Percentiles rank a stretch among this genome's conserved stretches.
Evolutionary conservation across 2,113 vertebrate species (phyloP).

Genomic region (Cacatua alba): DNA sequence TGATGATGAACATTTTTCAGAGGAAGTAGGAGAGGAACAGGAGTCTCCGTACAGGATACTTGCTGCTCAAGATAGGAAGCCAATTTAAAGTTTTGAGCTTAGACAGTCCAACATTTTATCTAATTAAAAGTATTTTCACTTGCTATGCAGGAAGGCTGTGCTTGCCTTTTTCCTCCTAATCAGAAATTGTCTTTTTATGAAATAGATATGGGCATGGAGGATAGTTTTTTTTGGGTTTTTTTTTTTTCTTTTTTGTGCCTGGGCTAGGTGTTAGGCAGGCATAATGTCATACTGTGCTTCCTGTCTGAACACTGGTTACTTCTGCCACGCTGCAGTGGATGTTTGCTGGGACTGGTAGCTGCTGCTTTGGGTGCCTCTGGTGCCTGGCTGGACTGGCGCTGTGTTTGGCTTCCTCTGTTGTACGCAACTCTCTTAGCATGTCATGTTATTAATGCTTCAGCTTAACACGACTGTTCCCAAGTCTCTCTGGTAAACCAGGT

Average conservation of each 20-base stretch:
- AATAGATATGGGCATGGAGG: neutral
- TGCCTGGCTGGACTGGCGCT: neutral
- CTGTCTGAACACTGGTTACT: neutral
- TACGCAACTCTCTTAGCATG: fast-evolving
- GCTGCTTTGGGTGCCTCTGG: neutral
- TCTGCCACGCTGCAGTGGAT: neutral
- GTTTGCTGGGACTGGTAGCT: neutral
- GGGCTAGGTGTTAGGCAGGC: neutral
- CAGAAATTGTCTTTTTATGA: neutral
- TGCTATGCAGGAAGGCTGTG: neutral
- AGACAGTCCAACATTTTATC: neutral
- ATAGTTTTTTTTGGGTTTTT: neutral
- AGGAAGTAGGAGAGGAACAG: slow-evolving; percentile 10
- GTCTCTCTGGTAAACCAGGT: neutral
- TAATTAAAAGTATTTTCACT: neutral
- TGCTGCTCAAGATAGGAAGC: neutral
- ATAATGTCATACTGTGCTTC: neutral
- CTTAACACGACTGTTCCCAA: fast-evolving
- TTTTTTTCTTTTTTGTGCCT: neutral
- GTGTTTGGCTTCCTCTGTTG: neutral
- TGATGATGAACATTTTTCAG: neutral
- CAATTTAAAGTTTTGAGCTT: neutral
- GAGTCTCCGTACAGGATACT: slow-evolving; percentile 4
- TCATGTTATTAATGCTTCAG: fast-evolving
- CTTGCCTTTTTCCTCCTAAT: neutral